Conservation (phyloP, 1,140 invertebrate species). For the Heliconius himera region DNA sequence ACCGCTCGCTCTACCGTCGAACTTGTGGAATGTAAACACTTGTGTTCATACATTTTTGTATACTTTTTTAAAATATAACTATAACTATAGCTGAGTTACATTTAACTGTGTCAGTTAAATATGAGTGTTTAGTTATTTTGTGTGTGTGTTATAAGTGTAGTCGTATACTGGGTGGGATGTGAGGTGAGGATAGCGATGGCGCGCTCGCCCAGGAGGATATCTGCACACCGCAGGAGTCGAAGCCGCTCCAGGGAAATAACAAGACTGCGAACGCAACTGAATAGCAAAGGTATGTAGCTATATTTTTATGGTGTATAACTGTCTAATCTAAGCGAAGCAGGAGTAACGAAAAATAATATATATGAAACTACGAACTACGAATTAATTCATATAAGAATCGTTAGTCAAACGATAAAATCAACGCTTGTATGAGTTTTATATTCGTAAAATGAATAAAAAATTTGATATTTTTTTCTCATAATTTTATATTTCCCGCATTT, state of each 20-base stretch:
- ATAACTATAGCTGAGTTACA: neutral
- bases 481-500: too few species aligned
- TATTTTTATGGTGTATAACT: neutral
- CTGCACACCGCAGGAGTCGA: constrained; percentile 54
- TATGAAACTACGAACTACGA: too few species aligned
- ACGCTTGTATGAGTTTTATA: too few species aligned
- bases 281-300: constrained; percentile 58
- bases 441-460: too few species aligned
- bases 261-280: constrained; percentile 63
- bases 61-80: neutral
- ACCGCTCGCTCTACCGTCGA: neutral
- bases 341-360: neutral
- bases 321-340: neutral
- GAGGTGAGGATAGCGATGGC: constrained; percentile 54
- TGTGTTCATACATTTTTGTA: neutral
- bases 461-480: too few species aligned
- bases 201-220: constrained; percentile 62
- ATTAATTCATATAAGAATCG: too few species aligned
- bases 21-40: constrained; percentile 9
- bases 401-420: too few species aligned
- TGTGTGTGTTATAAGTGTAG: constrained; percentile 14
- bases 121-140: neutral
- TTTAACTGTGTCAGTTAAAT: neutral
- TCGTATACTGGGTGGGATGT: constrained; percentile 34
- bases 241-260: constrained; percentile 61